Conservation (phyloP, 2,888 invertebrate species). For the Ernsta delagoae region DNA sequence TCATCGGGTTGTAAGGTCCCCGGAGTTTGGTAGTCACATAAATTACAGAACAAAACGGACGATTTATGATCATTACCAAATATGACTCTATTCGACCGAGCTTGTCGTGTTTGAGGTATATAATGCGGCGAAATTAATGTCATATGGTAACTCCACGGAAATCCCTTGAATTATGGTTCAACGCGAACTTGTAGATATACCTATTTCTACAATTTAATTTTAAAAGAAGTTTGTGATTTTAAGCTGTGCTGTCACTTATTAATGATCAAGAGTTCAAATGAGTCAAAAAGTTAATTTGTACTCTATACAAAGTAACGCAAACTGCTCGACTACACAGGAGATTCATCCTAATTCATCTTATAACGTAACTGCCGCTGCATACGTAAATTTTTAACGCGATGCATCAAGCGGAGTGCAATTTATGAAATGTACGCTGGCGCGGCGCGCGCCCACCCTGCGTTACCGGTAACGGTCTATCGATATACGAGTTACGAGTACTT, state of each 20-base stretch:
- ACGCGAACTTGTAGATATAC: neutral
- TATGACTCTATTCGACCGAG: slow-evolving; percentile 23
- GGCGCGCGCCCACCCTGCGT: slow-evolving; percentile 34
- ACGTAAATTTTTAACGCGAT: slow-evolving; percentile 45
- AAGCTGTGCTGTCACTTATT: too few relatives aligned
- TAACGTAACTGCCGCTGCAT: slow-evolving; percentile 43
- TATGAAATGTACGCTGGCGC: slow-evolving; percentile 53
- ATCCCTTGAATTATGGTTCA: slow-evolving; percentile 3
- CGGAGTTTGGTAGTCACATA: slow-evolving; percentile 46
- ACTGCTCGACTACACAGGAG: slow-evolving; percentile 1
- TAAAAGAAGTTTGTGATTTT: too few relatives aligned
- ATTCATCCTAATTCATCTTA: slow-evolving; percentile 36
- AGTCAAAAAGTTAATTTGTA: too few relatives aligned
- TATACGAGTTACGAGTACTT: slow-evolving; percentile 18
- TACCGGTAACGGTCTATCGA: slow-evolving; percentile 9
- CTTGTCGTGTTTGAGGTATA: slow-evolving; percentile 16
- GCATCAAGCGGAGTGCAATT: slow-evolving; percentile 58
- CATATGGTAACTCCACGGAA: neutral
- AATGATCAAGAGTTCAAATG: too few relatives aligned
- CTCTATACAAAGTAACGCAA: slow-evolving; percentile 2
- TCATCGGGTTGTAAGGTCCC: slow-evolving; percentile 57
- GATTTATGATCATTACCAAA: slow-evolving; percentile 30
- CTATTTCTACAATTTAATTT: neutral
- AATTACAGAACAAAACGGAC: slow-evolving; percentile 41
- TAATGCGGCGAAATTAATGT: slow-evolving; percentile 21